Evolutionary conservation across 2,113 vertebrate genomes (phyloP).

Genomic region (Brachyhypopomus gauderio): DNA sequence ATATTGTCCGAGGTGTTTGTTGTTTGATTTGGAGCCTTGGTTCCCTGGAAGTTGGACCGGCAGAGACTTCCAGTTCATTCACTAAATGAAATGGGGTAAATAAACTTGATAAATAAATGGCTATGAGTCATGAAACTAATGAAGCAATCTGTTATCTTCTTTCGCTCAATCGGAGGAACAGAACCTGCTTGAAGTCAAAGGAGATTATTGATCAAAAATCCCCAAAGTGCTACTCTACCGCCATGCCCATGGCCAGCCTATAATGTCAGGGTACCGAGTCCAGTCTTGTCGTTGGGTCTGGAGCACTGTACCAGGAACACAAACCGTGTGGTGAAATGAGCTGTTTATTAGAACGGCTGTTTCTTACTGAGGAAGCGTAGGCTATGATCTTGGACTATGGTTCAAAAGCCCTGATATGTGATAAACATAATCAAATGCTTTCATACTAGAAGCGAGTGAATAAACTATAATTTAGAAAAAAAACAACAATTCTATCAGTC

Average conservation of each 20-base stretch:
- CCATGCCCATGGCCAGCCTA: background rate
- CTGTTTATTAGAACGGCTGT: constrained; percentile 13
- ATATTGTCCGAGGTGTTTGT: constrained; percentile 4
- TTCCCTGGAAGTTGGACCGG: background rate
- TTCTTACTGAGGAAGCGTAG: background rate
- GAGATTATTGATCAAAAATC: constrained; percentile 33
- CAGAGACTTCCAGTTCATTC: background rate
- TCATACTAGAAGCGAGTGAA: background rate
- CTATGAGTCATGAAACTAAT: constrained; percentile 4
- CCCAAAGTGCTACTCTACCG: background rate
- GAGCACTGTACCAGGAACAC: background rate
- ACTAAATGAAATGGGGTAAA: background rate
- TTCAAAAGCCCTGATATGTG: constrained; percentile 7
- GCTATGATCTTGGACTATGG: background rate
- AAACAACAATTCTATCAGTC: background rate
- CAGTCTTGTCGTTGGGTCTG: constrained; percentile 34
- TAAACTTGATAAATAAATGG: constrained; percentile 15
- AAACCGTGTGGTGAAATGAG: constrained; percentile 5
- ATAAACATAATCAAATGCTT: background rate
- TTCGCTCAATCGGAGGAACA: background rate
- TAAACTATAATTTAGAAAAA: background rate
- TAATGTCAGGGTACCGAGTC: background rate
- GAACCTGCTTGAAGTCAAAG: background rate
- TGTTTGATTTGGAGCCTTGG: background rate
- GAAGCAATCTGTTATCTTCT: constrained; percentile 2